phyloP scores from a whole-genome alignment of 2,113 vertebrate species.

The Isichthys henryi region DNA sequence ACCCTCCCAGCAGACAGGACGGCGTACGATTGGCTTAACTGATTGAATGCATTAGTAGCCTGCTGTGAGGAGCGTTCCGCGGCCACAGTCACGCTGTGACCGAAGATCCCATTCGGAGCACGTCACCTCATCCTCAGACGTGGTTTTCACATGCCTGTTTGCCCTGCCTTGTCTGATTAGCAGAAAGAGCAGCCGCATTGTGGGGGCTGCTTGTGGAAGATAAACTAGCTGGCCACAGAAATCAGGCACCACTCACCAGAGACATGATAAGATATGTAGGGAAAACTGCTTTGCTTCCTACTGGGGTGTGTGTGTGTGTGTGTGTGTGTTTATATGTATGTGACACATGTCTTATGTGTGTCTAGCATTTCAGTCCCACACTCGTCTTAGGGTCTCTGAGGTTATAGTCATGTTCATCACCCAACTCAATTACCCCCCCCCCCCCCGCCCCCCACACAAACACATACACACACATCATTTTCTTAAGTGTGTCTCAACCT shows the following conservation, averaged over 20 bases:
- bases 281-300: neutral
- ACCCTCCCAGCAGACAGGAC: neutral
- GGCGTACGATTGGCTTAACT: neutral
- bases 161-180: neutral
- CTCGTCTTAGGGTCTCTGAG: slow-evolving; percentile 25
- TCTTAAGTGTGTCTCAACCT: slow-evolving; percentile 2
- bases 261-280: neutral
- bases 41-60: neutral
- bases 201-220: neutral
- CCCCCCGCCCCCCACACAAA: too few species aligned
- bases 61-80: neutral
- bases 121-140: neutral
- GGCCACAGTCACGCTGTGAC: neutral
- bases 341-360: slow-evolving; percentile 14
- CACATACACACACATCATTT: neutral
- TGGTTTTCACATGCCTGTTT: neutral
- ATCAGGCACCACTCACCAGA: neutral
- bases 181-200: neutral
- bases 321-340: neutral
- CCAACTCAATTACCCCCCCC: neutral
- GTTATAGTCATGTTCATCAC: slow-evolving; percentile 13
- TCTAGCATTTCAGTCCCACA: slow-evolving; percentile 5
- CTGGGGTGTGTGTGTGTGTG: neutral
- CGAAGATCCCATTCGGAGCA: neutral
- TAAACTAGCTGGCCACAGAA: neutral